A percentile compares a stretch with the other conserved stretches of the same genome.
phyloP scores from a whole-genome alignment of 2,888 invertebrate species.

The Mythimna loreyi region DNA sequence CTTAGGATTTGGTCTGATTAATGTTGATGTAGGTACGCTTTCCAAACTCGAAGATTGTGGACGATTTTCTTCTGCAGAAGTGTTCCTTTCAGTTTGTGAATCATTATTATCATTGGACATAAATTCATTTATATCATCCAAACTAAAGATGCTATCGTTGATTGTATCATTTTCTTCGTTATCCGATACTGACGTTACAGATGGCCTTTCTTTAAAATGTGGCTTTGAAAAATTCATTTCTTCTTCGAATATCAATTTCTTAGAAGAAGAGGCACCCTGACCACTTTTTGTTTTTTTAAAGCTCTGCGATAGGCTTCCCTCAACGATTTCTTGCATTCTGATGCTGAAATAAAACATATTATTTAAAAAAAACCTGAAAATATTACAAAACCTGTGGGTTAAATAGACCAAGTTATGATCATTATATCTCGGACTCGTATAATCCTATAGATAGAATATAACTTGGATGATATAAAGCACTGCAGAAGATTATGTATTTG shows the following conservation, averaged over 20 bases:
- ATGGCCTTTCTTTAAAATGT: slow-evolving; percentile 29
- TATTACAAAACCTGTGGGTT: slow-evolving; percentile 16
- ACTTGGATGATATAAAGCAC: slow-evolving; percentile 4
- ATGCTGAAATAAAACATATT: too few relatives aligned
- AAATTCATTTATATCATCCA: slow-evolving; percentile 30
- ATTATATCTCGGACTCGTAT: slow-evolving; percentile 24
- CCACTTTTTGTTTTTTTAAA: too few relatives aligned
- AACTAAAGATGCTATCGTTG: slow-evolving; percentile 28
- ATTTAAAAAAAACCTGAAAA: slow-evolving; percentile 3
- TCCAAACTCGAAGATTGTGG: slow-evolving; percentile 22
- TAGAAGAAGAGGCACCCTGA: neutral
- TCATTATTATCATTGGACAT: slow-evolving; percentile 26
- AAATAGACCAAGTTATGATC: slow-evolving; percentile 19
- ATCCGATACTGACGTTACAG: slow-evolving; percentile 28
- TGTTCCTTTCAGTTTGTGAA: slow-evolving; percentile 27
- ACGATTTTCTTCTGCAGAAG: slow-evolving; percentile 27
- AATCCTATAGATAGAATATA: slow-evolving; percentile 16
- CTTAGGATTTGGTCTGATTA: slow-evolving; percentile 19
- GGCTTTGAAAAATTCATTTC: slow-evolving; percentile 30
- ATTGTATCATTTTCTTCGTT: slow-evolving; percentile 17
- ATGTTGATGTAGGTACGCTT: slow-evolving; percentile 22
- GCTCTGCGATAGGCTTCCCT: too few relatives aligned
- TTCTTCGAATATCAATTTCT: slow-evolving; percentile 23
- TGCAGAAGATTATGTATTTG: slow-evolving; percentile 3
- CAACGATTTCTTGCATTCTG: too few relatives aligned